Base-by-base conservation (phyloP, 2,888 invertebrate species). In the Himalopsyche tibetana region DNA sequence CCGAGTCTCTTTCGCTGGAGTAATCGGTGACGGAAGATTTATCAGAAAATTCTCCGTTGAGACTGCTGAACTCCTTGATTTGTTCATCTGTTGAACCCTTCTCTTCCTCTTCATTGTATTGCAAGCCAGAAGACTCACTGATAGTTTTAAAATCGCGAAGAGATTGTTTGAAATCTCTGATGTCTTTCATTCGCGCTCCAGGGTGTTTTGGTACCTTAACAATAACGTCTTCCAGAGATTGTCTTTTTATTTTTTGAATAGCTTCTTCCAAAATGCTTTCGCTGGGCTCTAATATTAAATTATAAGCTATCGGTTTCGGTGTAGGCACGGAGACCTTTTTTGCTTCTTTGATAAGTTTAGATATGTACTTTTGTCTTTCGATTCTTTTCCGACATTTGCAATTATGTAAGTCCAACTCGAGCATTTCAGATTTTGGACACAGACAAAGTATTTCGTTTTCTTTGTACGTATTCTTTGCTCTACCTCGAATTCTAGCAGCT, bases 61-160 rank as follows among this genome's bases (percentile, higher is more conserved):
- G 74, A 81, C 84, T 88, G 51, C 81, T 84, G 79, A 86, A 56
- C 36, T 83, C 85, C 85, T 88, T 87, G n/a, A 88, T 85, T 80
- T 89, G 89, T 11, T 89, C 88, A 19, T 88, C 89, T 40, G 91
- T 91, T 56, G 92, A 92, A n/a, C 91, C 91, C 80, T 89, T 90
- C 88, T 90, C 90, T 80, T 85, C 86, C 4, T 4, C 28, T 28
- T 17, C 45, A 80, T 42, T 80, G 80, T 40, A 40, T 19, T 38
- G 5, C 28, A 19, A 28, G 28, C 5, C 74, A 12, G 19, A 19
- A 11, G 63, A 63, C 19, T 28, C 11, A 63, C 19, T 63, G 9
- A 15, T 28, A 63, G 28, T n/a, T 19, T 63, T 63, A 63, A 63
- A 63, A 63, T 63, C 12, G 80, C 79, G 82, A 82, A 85, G 82